Conservation (phyloP, 1,140 invertebrate genomes). For the Drosophila orosa region DNA sequence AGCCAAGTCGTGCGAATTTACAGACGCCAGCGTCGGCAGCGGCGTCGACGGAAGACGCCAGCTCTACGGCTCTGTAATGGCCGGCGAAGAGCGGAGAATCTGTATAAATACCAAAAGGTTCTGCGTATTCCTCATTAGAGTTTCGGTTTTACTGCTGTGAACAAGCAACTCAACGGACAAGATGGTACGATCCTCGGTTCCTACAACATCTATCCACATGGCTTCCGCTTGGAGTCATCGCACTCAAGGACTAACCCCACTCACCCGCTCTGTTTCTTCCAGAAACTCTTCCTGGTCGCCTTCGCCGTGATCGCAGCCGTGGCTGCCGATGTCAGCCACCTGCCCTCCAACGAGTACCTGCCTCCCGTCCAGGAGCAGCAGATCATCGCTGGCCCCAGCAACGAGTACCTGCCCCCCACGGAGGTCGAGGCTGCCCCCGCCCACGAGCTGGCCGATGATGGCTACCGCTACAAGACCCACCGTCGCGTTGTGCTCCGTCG, state of each 20-base stretch:
- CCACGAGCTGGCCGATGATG: constrained; percentile 62
- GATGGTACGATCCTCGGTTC: constrained; percentile 60
- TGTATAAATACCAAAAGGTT: constrained; percentile 83
- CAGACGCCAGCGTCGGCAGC: constrained; percentile 43
- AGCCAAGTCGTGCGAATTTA: constrained; percentile 68
- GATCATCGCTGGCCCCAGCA: constrained; percentile 52
- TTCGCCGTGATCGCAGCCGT: constrained; percentile 76
- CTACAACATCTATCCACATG: not conserved
- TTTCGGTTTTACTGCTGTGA: constrained; percentile 78
- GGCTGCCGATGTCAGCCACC: constrained; percentile 80
- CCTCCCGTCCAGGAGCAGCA: constrained; percentile 58
- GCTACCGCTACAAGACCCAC: constrained; percentile 74
- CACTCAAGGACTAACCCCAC: constrained; percentile 44
- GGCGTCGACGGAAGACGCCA: constrained; percentile 28
- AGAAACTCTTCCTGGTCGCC: constrained; percentile 81
- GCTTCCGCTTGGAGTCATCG: not conserved
- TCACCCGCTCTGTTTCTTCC: constrained; percentile 26
- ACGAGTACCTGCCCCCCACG: constrained; percentile 62
- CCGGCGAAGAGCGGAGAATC: constrained; percentile 66
- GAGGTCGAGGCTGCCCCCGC: constrained; percentile 34
- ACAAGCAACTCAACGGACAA: constrained; percentile 74
- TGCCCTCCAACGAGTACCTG: constrained; percentile 76
- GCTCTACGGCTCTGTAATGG: constrained; percentile 60
- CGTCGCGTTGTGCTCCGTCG: constrained; percentile 66
- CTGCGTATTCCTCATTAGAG: constrained; percentile 82